Evolutionary conservation across 2,113 vertebrate genomes (phyloP), one percentile per base, ranked within the genome.

Genomic region (Sylvietta virens): DNA sequence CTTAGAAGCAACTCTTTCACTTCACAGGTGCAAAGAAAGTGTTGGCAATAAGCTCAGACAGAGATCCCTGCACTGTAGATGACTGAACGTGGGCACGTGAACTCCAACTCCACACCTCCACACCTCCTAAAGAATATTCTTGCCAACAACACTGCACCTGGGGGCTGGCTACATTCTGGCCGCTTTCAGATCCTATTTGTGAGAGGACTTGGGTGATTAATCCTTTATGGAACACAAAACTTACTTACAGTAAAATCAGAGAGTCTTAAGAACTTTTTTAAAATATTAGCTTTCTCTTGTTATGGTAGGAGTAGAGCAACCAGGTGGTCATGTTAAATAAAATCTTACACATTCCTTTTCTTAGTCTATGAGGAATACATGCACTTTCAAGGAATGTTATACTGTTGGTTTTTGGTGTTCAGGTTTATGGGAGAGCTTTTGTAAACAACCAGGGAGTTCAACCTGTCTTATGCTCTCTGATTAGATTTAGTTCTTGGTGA

Each of bases 321-420:
- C 93, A 92, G 87, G 89, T 95, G 93, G 84, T 81, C 74, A 71
- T 67, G 57, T 89, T 91, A 91, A 95, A 95, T 94, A 73, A 82
- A 95, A 88, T 83, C 84, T 91, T 91, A 82, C 58, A 85, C 89
- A 92, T 96, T 96, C 89, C 70, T 95, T 94, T 88, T 86, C 79
- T 88, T 54, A 85, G 70, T 85, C 94, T 85, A 28, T 6, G 5
- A 88, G 87, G 78, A 91, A 91, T 86, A 90, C 28, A 70, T 80
- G 66, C 62, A 90, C 74, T 94, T 96, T 89, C 86, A 88, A 96
- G 88, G 95, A 96, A 95, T 90, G 86, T 39, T 71, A 56, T 60
- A 80, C 76, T 95, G 84, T 95, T 91, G 82, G 84, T 26, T 94
- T 95, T 94, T 73, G 39, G 84, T 70, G 62, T 90, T 88, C 50